phyloP scores from a whole-genome alignment of 2,113 vertebrate species.

The Pristiophorus japonicus region DNA sequence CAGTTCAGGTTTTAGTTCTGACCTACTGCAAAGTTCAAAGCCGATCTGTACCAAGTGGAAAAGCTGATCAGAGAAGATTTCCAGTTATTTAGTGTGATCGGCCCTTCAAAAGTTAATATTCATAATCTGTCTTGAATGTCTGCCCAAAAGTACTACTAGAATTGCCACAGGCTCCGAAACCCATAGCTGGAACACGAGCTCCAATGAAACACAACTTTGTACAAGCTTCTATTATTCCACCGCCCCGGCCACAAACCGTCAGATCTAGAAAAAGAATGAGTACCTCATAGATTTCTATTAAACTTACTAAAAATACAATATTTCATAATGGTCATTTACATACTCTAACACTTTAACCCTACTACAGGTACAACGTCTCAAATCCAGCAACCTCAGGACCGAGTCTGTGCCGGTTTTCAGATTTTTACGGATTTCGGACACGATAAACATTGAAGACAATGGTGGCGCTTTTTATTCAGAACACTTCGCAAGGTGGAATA shows the following conservation, averaged over 20 bases:
- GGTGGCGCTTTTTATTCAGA: too few species aligned
- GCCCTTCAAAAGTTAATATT: neutral
- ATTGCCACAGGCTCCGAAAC: neutral
- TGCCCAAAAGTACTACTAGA: neutral
- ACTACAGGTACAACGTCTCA: too few species aligned
- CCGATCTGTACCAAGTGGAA: neutral
- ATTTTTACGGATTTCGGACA: too few species aligned
- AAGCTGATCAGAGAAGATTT: neutral
- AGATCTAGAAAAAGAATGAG: neutral
- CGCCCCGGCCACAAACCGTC: neutral
- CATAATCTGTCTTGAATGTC: neutral
- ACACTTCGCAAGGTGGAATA: too few species aligned
- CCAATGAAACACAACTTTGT: neutral
- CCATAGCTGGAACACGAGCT: neutral
- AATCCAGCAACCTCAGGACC: too few species aligned
- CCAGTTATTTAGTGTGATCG: neutral
- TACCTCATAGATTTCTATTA: neutral
- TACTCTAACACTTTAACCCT: neutral
- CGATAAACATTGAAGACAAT: too few species aligned
- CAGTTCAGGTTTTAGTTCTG: neutral
- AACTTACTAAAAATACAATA: neutral
- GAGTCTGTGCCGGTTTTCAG: too few species aligned
- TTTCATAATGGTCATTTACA: neutral
- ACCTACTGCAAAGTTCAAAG: neutral
- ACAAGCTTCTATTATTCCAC: neutral